Base-by-base conservation (phyloP, 2,113 vertebrate species). In the Ploceus nigricollis region DNA sequence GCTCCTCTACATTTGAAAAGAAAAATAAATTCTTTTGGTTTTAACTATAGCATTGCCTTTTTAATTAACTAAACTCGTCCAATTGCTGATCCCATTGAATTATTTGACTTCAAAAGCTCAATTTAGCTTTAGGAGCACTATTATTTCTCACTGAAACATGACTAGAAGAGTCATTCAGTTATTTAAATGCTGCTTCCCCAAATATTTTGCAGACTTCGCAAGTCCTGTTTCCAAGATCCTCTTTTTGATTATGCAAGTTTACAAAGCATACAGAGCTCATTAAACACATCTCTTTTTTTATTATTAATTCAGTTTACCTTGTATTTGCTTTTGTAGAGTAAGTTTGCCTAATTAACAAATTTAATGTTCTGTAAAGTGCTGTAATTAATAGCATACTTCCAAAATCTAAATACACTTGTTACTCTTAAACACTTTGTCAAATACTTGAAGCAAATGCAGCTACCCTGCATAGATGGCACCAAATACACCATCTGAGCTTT, bases 211-310 rank as follows among this genome's bases (percentile, higher is more conserved):
- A 86, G 71, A 90, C 54, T 91, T 91, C 0, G 6, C 89, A 93
- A 80, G 58, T 85, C 45, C 40, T 45, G 8, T 60, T 94, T 95
- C 58, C 68, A 91, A 91, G 81, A 91, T 96, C 91, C 94, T 93
- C 92, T 93, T 95, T 95, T 72, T 65, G 87, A 91, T 96, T 90
- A 73, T 0, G 6, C 93, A 94, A 96, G 82, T 77, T 90, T 90
- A 82, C 69, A 76, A 91, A 94, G 82, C 2, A 13, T 42, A 40
- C n/a, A 40, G 9, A 30, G 78, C 45, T 91, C 70, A 82, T 84
- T 96, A 87, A 94, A 71, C n/a, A 27, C 28, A 28, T 76, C 19
- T 25, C 60, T 51, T 57, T 73, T 58, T 66, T 27, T 33, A 31
- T 31, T 51, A 24, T 63, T 53, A 78, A 87, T 65, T 82, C n/a